Base-by-base conservation (phyloP, 1,140 invertebrate genomes). In the Chymomyza costata region DNA sequence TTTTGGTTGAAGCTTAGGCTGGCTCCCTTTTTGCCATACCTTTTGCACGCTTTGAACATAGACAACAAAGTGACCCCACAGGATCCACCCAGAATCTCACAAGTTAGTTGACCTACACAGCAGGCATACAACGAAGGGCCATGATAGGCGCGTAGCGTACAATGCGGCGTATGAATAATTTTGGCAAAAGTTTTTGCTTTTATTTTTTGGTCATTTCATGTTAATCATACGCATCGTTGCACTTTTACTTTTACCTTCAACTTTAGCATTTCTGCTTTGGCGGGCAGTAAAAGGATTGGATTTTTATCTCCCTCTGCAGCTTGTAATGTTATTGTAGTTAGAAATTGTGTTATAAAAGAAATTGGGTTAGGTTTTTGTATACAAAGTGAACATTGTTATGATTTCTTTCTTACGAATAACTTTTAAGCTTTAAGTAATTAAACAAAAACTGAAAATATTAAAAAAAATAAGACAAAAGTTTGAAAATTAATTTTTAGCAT, bases 171-270 rank as follows among this genome's bases (percentile, higher is more conserved):
- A 57, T 71, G 67, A 65, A 62, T 53, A 65, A 57, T 39, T 7
- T 40, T 34, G 37, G n/a, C 30, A 40, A 52, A 52, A 45, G 16
- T 18, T 40, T 17, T 34, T 48, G 43, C 48, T 64, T 38, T 38
- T 47, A 39, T 51, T 40, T 21, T 47, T 39, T 50, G 52, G 43
- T 55, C 63, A 63, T 73, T 66, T 61, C 41, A 48, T 65, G 50
- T 78, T 70, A 65, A 78, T 78, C 65, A 68, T 78, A 71, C 64
- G 58, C 67, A 50, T 35, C 34, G 63, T 55, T 78, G 49, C 53
- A 65, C 55, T 37, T 37, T 30, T 30, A 14, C 46, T 34, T 49
- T 30, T 30, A 14, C 46, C 39, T 49, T 25, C 30, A 53, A 46
- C 16, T 58, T 56, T 45, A 30, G 25, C 45, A 16, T 60, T 65